These are phyloP conservation scores for Tetramorium simillimum DNA, from an alignment of 1,140 invertebrate genomes.

Conservation along the genomic window DNA sequence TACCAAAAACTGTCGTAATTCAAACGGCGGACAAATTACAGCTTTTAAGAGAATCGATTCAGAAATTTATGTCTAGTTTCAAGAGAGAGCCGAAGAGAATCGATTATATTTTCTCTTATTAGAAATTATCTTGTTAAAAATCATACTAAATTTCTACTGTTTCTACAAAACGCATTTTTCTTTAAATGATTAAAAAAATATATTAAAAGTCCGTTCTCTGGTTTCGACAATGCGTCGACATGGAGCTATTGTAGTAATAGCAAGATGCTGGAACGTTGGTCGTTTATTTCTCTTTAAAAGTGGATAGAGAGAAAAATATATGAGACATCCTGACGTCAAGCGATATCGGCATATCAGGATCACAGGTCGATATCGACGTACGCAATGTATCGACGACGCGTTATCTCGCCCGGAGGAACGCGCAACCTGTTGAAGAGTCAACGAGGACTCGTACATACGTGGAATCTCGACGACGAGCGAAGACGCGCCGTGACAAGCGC, in stretches of 20 bases:
- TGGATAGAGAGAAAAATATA: background rate
- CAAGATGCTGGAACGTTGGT: background rate
- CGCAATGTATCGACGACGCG: slow-evolving; percentile 46
- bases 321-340: too few species aligned
- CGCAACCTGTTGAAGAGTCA: slow-evolving; percentile 76
- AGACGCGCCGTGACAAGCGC: slow-evolving; percentile 63
- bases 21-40: slow-evolving; percentile 47
- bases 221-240: background rate
- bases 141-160: background rate
- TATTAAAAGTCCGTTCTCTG: background rate
- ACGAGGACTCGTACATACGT: slow-evolving; percentile 16
- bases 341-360: slow-evolving; percentile 17
- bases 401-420: slow-evolving; percentile 68
- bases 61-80: background rate
- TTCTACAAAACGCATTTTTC: too few species aligned
- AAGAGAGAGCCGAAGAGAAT: background rate
- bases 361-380: slow-evolving; percentile 18
- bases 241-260: background rate
- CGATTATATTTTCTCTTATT: background rate
- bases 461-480: slow-evolving; percentile 47
- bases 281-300: background rate
- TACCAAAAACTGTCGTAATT: slow-evolving; percentile 40
- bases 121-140: background rate
- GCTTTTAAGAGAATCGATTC: slow-evolving; percentile 1
- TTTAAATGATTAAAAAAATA: background rate